These are phyloP conservation scores for Argyresthia albistria DNA, from an alignment of 2,888 invertebrate species.

Conservation along the genomic window DNA sequence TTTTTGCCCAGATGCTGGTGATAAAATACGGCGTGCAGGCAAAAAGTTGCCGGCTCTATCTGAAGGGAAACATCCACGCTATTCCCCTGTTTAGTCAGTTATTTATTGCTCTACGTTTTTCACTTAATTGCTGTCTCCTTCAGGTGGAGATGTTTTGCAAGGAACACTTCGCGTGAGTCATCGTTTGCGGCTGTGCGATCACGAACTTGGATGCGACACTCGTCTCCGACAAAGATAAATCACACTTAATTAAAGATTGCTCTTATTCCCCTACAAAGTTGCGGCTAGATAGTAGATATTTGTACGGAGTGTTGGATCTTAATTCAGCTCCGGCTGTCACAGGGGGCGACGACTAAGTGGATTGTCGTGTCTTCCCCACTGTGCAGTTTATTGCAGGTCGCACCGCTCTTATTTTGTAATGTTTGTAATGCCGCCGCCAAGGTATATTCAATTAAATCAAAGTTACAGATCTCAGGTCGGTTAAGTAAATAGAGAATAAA, in stretches of 20 bases:
- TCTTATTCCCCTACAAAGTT: slow-evolving; percentile 11
- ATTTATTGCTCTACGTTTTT: slow-evolving; percentile 15
- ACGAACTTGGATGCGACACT: not conserved
- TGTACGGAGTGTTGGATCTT: slow-evolving; percentile 14
- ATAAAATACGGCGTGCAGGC: slow-evolving; percentile 4
- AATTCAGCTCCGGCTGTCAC: slow-evolving; percentile 30
- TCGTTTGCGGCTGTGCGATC: not conserved
- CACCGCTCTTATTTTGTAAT: slow-evolving; percentile 38
- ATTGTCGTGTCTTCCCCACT: slow-evolving; percentile 44
- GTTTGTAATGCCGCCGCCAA: slow-evolving; percentile 17
- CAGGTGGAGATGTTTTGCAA: slow-evolving; percentile 10
- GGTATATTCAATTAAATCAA: slow-evolving; percentile 30
- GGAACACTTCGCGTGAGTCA: slow-evolving; percentile 12
- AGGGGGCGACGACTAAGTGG: slow-evolving; percentile 33
- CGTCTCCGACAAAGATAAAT: slow-evolving; percentile 17
- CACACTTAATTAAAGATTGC: slow-evolving; percentile 25
- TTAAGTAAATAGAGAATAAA: slow-evolving; percentile 23
- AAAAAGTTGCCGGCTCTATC: slow-evolving; percentile 5
- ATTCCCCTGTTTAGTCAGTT: slow-evolving; percentile 9
- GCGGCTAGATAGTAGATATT: slow-evolving; percentile 2
- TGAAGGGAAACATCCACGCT: slow-evolving; percentile 3
- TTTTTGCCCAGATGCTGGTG: slow-evolving; percentile 4
- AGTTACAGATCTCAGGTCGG: slow-evolving; percentile 14
- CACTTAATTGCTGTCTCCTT: slow-evolving; percentile 16
- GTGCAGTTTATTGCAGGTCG: slow-evolving; percentile 29